phyloP scores from a whole-genome alignment of 1,140 invertebrate species.

The Euura saliciscinereae region DNA sequence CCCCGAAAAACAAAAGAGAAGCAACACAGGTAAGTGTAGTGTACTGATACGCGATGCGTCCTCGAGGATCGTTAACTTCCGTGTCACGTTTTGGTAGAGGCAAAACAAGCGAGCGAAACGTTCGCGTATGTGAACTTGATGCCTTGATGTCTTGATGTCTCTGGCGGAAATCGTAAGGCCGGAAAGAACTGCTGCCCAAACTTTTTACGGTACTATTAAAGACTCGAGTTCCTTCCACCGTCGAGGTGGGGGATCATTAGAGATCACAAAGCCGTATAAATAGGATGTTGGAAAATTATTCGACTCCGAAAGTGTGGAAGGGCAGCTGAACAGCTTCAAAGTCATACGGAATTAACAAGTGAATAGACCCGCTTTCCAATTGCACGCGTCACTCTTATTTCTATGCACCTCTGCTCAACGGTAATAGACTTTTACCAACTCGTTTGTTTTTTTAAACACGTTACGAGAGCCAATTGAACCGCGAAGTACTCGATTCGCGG shows the following conservation, averaged over 20 bases:
- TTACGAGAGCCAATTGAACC: not conserved
- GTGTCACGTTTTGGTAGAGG: not conserved
- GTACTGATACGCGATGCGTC: not conserved
- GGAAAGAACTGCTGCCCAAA: not conserved
- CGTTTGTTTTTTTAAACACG: not conserved
- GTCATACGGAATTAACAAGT: not conserved
- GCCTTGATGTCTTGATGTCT: not conserved
- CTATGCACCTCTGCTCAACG: not conserved
- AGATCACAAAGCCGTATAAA: not conserved
- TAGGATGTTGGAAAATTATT: not conserved
- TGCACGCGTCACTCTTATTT: not conserved
- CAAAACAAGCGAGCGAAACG: not conserved
- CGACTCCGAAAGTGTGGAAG: not conserved
- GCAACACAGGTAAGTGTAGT: not conserved
- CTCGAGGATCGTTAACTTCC: slow-evolving; percentile 4
- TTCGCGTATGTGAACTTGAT: not conserved
- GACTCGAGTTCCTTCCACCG: not conserved
- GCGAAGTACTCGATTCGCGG: not conserved
- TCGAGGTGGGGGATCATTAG: not conserved
- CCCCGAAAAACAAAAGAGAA: not conserved
- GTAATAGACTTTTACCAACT: not conserved
- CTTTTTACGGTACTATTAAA: not conserved
- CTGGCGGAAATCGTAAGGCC: not conserved
- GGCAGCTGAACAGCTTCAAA: not conserved
- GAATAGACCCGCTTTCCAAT: not conserved